These are phyloP conservation scores for Drosophila ezoana DNA, from an alignment of 2,888 invertebrate genomes.

Conservation along the genomic window DNA sequence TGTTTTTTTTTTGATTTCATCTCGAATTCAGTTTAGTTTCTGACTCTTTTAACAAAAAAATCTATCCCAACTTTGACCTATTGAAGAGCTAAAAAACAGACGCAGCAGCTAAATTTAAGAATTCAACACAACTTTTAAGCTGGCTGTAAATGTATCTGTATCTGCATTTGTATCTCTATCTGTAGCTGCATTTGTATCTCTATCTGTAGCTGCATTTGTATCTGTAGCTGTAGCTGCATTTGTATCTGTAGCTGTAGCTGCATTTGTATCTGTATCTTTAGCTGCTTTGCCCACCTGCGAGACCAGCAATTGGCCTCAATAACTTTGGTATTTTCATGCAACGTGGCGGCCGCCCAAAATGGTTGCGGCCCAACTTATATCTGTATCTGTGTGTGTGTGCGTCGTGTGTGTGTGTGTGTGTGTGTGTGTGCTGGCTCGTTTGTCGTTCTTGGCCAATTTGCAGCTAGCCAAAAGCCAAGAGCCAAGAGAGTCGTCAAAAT, in stretches of 20 bases:
- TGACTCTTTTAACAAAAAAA: background rate
- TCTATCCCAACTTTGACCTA: conserved; percentile 54
- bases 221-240: conserved; percentile 11
- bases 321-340: conserved; percentile 79
- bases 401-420: background rate
- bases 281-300: conserved; percentile 73
- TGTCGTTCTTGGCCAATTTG: conserved; percentile 70
- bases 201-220: background rate
- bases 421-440: conserved; percentile 23
- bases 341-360: conserved; percentile 72
- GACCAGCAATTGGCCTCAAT: conserved; percentile 80
- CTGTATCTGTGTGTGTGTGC: no score
- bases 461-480: conserved; percentile 19
- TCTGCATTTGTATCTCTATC: no score
- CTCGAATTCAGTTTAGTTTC: conserved; percentile 13
- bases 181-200: background rate
- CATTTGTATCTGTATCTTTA: conserved; percentile 11
- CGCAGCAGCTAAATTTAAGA: conserved; percentile 15
- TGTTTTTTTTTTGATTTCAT: conserved; percentile 7
- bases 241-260: conserved; percentile 2
- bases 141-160: conserved; percentile 1
- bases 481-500: conserved; percentile 39
- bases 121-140: conserved; percentile 23
- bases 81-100: conserved; percentile 24
- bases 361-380: conserved; percentile 58